phyloP scores from a whole-genome alignment of 2,888 invertebrate genomes.

The Aphidoletes aphidimyza region DNA sequence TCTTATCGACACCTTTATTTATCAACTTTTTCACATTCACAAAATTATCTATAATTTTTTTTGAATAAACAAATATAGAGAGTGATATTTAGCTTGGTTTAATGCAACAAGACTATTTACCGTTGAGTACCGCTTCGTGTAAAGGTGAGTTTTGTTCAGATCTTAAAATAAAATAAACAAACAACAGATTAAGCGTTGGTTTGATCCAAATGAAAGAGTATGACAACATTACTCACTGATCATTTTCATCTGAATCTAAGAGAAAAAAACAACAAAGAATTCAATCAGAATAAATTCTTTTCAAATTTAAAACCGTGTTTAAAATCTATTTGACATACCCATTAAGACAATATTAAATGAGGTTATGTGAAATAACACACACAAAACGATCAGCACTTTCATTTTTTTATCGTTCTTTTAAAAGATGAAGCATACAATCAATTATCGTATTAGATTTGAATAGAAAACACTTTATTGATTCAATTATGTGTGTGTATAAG shows the following conservation, averaged over 20 bases:
- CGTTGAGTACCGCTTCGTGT: conserved; percentile 48
- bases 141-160: background rate
- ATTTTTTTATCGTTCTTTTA: conserved; percentile 24
- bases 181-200: background rate
- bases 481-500: conserved; percentile 19
- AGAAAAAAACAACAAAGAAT: background rate
- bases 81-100: background rate
- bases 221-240: conserved; percentile 44
- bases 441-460: background rate
- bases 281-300: background rate
- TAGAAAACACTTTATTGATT: conserved; percentile 33
- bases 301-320: background rate
- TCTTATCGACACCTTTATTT: conserved; percentile 43
- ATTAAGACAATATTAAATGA: conserved; percentile 4
- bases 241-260: background rate
- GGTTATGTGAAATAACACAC: conserved; percentile 52
- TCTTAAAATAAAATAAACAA: background rate
- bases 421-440: background rate
- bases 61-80: background rate
- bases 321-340: conserved; percentile 29
- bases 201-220: background rate
- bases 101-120: conserved; percentile 15
- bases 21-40: conserved; percentile 48
- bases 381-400: conserved; percentile 53
- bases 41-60: conserved; percentile 43